Base-by-base conservation (phyloP, 2,797 vertebrate species). In the Acanthornis magna region DNA sequence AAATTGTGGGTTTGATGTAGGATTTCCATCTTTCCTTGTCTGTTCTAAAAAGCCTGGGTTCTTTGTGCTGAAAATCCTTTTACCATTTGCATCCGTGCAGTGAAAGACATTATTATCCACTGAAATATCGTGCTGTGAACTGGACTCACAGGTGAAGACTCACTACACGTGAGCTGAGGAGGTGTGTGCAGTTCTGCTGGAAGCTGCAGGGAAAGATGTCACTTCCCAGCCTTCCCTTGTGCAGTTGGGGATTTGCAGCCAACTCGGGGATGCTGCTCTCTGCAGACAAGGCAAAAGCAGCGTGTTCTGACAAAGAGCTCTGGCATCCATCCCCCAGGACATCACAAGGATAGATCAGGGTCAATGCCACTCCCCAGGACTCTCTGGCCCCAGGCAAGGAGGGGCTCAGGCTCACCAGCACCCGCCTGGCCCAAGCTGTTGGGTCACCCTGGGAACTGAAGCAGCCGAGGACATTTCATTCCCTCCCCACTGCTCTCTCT, bases 11-110 rank as follows among this genome's bases (percentile, higher is more conserved):
- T 86, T 87, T 89, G 88, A 96, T 75, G 91, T 77, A 75, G 85
- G 77, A 74, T 95, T 94, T 94, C 81, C 93, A 95, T 96, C 90
- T 96, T 95, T 88, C 73, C 89, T 66, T 93, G 93, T 95, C 88
- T 88, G 62, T 25, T 91, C 83, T 88, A 78, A 95, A 96, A 88
- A 76, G 87, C 80, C 43, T 62, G 50, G 5, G n/a, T 22, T 30
- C 93, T 95, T 95, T 92, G 94, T 87, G 45, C 68, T 38, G 60
- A 76, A 83, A 91, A 93, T 78, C 84, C 94, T 94, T 93, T 78
- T 36, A 55, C 71, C 76, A 48, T 93, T 91, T 95, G 81, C 94
- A 95, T 92, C 81, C 36, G 7, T 65, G 51, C 54, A 23, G 47
- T 83, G 54, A 77, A 73, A 91, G 55, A 62, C 16, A 3, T 86